phyloP scores from a whole-genome alignment of 64 coral and sea anemone genomes.

The Porites australiensis region DNA sequence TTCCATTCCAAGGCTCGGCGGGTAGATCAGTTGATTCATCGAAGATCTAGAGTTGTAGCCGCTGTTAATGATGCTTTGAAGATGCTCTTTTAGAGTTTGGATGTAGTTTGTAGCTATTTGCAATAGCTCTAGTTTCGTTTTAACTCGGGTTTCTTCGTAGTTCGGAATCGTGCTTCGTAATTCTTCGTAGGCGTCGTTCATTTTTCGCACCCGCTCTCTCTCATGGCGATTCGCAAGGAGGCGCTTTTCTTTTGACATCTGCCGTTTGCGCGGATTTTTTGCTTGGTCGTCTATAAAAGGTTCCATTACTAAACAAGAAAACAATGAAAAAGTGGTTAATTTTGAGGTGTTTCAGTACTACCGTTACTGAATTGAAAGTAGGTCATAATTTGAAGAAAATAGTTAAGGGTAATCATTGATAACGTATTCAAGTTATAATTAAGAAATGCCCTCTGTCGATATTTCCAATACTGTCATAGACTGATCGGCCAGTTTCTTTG shows the following conservation, averaged over 20 bases:
- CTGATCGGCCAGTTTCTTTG: too few relatives aligned
- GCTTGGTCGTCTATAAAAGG: not conserved
- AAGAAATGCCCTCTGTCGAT: too few relatives aligned
- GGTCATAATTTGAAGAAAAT: too few relatives aligned
- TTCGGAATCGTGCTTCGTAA: conserved; percentile 44
- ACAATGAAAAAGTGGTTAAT: too few relatives aligned
- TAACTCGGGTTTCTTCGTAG: conserved; percentile 24
- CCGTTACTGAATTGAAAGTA: too few relatives aligned
- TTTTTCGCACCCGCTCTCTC: conserved; percentile 63
- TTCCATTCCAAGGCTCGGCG: not conserved
- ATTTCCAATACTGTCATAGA: too few relatives aligned
- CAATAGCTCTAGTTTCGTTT: conserved; percentile 53
- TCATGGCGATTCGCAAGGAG: conserved; percentile 56
- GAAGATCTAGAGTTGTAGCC: not conserved
- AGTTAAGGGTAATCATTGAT: too few relatives aligned
- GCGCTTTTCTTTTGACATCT: conserved; percentile 42
- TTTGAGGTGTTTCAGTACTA: too few relatives aligned
- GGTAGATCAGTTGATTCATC: not conserved
- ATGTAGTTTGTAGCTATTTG: conserved; percentile 66
- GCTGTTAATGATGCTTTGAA: not conserved
- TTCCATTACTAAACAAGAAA: not conserved
- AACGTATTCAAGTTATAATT: too few relatives aligned
- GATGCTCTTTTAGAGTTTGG: conserved; percentile 33
- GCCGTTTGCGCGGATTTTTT: not conserved
- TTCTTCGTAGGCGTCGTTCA: conserved; percentile 70